Evolutionary conservation across 2,797 vertebrate genomes (phyloP).

Genomic region (Pelochelys cantorii): DNA sequence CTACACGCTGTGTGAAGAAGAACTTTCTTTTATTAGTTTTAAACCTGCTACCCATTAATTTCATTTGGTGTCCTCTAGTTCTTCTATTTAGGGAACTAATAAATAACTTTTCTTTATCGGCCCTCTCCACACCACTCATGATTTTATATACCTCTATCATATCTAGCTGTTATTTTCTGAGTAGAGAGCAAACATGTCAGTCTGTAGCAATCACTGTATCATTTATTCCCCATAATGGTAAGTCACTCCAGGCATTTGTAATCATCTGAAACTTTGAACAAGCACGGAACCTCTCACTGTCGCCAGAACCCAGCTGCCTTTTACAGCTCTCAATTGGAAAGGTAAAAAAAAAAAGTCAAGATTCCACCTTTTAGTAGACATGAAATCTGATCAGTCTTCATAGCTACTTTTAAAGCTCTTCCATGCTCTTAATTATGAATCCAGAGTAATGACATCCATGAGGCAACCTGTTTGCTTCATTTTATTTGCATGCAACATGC

Average conservation of each 20-base stretch:
- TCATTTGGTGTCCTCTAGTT: too few species aligned
- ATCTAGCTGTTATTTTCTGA: background rate
- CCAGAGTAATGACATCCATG: rapidly evolving
- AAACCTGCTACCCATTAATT: too few species aligned
- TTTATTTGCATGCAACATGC: conserved; percentile 23
- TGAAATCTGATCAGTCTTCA: conserved; percentile 49
- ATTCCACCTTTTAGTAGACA: conserved; percentile 18
- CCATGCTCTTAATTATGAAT: rapidly evolving
- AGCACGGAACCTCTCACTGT: background rate
- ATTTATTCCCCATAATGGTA: background rate
- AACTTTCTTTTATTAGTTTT: too few species aligned
- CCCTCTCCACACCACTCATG: too few species aligned
- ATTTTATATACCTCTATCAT: too few species aligned
- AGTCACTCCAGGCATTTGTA: conserved; percentile 10
- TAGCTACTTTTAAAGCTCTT: background rate
- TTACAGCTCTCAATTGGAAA: conserved; percentile 24
- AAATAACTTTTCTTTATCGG: too few species aligned
- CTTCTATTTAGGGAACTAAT: too few species aligned
- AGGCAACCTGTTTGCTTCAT: background rate
- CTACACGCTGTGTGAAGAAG: too few species aligned
- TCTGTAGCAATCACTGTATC: background rate
- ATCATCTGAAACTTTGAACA: background rate
- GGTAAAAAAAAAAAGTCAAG: background rate
- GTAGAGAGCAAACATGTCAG: background rate
- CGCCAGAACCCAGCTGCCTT: background rate